A percentile compares a stretch with the other conserved stretches of the same genome.
These are phyloP conservation scores for Pelochelys cantorii DNA, from an alignment of 2,797 vertebrate genomes.

Conservation along the genomic window DNA sequence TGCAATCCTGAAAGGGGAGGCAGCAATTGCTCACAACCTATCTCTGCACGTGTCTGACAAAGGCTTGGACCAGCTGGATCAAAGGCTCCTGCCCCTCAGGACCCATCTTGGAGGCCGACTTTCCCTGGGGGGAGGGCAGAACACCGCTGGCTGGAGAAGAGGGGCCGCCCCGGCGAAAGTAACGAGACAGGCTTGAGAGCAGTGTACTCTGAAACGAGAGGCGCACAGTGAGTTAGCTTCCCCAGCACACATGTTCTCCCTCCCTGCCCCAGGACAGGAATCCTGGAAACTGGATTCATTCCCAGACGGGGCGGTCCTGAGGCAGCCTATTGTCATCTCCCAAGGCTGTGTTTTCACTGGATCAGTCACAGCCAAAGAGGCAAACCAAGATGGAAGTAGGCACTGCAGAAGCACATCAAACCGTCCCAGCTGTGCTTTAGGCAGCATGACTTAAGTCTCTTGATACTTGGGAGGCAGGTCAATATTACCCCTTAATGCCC, in stretches of 20 bases:
- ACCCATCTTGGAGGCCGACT: conserved; percentile 87
- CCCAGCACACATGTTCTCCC: rapidly evolving
- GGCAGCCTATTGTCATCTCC: not conserved
- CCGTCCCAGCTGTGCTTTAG: not conserved
- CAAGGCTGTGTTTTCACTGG: not conserved
- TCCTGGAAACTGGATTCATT: rapidly evolving
- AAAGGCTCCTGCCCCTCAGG: conserved; percentile 95
- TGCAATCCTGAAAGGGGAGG: conserved; percentile 20
- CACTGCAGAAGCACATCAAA: not conserved
- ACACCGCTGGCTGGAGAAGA: conserved; percentile 90
- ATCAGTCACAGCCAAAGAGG: not conserved
- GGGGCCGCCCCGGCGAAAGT: conserved; percentile 93
- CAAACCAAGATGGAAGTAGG: not conserved
- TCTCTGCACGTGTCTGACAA: conserved; percentile 94
- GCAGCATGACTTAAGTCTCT: not conserved
- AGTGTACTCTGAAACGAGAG: conserved; percentile 90
- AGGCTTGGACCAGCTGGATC: conserved; percentile 96
- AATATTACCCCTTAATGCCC: not conserved
- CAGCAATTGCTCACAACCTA: conserved; percentile 69
- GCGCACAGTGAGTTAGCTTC: rapidly evolving
- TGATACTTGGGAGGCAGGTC: not conserved
- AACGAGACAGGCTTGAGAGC: conserved; percentile 92
- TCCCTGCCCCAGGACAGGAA: not conserved
- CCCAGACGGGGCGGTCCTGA: not conserved
- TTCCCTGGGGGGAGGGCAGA: conserved; percentile 90